A percentile compares a stretch with the other conserved stretches of the same genome.
Evolutionary conservation across 2,113 vertebrate species (phyloP).

Genomic region (Petrocephalus microphthalmus): DNA sequence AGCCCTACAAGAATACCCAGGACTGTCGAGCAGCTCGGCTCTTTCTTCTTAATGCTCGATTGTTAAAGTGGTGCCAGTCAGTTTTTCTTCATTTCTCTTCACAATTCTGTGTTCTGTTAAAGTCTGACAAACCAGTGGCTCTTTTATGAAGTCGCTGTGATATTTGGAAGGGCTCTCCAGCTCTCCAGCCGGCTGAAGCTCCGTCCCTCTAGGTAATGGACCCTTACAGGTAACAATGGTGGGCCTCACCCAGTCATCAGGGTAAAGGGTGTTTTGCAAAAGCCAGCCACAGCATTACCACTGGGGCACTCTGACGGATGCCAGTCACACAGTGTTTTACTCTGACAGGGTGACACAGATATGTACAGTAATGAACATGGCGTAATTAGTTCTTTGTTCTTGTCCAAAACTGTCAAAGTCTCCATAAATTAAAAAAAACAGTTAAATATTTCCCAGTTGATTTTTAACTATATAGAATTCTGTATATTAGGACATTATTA

Average conservation of each 20-base stretch:
- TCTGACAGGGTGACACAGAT: not conserved
- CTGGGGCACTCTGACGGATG: not conserved
- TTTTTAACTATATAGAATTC: not conserved
- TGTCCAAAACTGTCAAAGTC: not conserved
- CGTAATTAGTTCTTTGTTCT: not conserved
- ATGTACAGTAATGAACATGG: not conserved
- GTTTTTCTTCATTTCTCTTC: not conserved
- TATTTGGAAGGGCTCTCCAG: not conserved
- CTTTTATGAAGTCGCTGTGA: not conserved
- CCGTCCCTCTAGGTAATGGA: not conserved
- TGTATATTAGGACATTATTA: not conserved
- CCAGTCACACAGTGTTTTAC: not conserved
- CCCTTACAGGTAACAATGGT: not conserved
- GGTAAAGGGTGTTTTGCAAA: not conserved
- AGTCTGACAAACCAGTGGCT: not conserved
- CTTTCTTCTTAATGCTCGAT: not conserved
- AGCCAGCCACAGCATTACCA: not conserved
- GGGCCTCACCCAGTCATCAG: not conserved
- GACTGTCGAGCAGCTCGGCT: not conserved
- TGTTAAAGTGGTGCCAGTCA: not conserved
- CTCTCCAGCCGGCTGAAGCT: not conserved
- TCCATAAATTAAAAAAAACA: not conserved
- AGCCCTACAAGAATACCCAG: not conserved
- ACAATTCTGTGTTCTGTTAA: not conserved
- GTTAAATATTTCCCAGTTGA: not conserved